A percentile compares a stretch with the other conserved stretches of the same genome.
Conservation (phyloP, 1,140 invertebrate species). For the Sycophila sp. region DNA sequence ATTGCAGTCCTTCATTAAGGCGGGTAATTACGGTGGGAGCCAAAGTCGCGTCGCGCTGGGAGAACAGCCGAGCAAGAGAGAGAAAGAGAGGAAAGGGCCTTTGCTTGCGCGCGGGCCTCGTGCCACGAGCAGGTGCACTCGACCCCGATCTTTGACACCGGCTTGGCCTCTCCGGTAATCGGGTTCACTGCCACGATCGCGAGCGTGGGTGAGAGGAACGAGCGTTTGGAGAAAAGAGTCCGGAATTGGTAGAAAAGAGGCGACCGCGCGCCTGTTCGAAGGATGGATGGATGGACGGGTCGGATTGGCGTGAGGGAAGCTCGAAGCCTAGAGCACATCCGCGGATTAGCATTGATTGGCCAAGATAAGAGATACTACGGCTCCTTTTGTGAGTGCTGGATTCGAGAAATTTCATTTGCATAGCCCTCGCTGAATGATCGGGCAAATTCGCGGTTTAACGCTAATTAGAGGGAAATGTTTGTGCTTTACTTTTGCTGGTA, state of each 20-base stretch:
- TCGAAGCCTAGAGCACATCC: background rate
- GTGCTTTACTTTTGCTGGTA: background rate
- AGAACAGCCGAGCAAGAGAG: background rate
- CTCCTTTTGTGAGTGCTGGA: background rate
- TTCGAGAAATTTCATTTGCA: background rate
- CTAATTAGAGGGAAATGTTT: background rate
- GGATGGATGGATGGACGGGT: background rate
- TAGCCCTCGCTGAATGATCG: background rate
- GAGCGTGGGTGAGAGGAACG: slow-evolving; percentile 4
- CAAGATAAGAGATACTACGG: background rate
- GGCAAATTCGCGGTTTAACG: background rate
- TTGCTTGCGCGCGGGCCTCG: background rate
- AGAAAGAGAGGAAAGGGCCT: background rate
- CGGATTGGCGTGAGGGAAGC: slow-evolving; percentile 13
- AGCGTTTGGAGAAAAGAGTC: background rate
- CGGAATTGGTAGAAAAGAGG: no score
- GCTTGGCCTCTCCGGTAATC: background rate
- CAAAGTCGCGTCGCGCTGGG: background rate
- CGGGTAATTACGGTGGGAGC: slow-evolving; percentile 10
- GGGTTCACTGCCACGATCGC: slow-evolving; percentile 6
- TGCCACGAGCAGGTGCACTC: slow-evolving; percentile 24
- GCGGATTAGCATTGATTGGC: background rate
- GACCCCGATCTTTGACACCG: slow-evolving; percentile 31
- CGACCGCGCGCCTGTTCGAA: no score
- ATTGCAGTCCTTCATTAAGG: slow-evolving; percentile 24